These are phyloP conservation scores for Proteles cristata DNA, from an alignment of 2,113 vertebrate species.

Conservation along the genomic window DNA sequence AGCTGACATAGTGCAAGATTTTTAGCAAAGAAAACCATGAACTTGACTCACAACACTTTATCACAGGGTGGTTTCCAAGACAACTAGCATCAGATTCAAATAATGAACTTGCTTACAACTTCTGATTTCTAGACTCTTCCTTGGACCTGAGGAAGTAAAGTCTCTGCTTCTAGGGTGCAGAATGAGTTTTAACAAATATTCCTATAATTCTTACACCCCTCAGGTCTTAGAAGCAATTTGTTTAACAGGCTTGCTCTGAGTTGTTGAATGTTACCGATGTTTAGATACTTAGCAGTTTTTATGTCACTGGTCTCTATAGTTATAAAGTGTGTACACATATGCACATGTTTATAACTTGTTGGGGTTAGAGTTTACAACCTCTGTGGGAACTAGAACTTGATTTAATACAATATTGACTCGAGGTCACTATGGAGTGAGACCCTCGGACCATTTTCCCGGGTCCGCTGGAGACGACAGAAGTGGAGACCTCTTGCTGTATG, in stretches of 20 bases:
- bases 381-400: neutral
- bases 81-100: neutral
- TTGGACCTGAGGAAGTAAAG: too few relatives aligned
- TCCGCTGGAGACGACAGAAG: neutral
- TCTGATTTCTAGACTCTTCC: neutral
- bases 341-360: neutral
- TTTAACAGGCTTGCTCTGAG: neutral
- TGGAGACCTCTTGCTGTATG: accelerated
- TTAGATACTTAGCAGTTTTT: neutral
- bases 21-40: neutral
- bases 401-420: neutral
- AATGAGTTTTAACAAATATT: neutral
- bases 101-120: neutral
- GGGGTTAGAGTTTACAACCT: accelerated
- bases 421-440: accelerated
- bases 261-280: neutral
- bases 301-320: too few relatives aligned
- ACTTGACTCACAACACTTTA: neutral
- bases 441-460: accelerated
- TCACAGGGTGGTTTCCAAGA: neutral
- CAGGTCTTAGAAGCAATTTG: neutral
- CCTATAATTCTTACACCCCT: accelerated
- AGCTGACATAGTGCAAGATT: neutral
- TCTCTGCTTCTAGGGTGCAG: neutral
- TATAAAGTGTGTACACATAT: neutral